Conservation (phyloP, 2,113 vertebrate species). For the Laterallus jamaicensis region DNA sequence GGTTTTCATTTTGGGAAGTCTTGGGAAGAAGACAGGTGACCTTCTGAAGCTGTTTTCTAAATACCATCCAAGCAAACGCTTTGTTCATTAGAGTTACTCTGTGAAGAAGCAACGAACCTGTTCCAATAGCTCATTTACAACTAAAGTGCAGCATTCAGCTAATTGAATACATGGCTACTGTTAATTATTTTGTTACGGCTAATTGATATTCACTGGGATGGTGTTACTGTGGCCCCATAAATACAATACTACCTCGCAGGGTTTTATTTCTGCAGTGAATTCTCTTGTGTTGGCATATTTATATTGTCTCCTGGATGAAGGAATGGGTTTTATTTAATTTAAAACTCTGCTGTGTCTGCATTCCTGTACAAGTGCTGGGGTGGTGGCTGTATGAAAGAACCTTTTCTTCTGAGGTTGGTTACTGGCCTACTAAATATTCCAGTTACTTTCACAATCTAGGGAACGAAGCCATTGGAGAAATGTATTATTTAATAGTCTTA, state of each 20-base stretch:
- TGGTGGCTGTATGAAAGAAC: neutral
- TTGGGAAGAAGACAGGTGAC: neutral
- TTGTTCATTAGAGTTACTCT: neutral
- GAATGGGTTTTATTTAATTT: neutral
- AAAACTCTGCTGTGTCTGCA: neutral
- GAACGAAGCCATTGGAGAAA: neutral
- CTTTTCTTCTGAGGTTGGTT: neutral
- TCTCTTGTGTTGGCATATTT: slow-evolving; percentile 52
- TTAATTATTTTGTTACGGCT: slow-evolving; percentile 70
- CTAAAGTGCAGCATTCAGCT: slow-evolving; percentile 50
- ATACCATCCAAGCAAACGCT: neutral
- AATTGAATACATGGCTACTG: slow-evolving; percentile 60
- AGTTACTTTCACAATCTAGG: neutral
- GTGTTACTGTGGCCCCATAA: slow-evolving; percentile 38
- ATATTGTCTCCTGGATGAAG: neutral
- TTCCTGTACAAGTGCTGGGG: neutral
- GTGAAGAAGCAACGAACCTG: slow-evolving; percentile 33
- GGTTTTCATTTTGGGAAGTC: neutral
- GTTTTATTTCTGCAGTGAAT: slow-evolving; percentile 37
- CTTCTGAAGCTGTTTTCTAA: neutral
- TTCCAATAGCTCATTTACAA: slow-evolving; percentile 41
- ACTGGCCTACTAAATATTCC: neutral
- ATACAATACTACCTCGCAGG: slow-evolving; percentile 73
- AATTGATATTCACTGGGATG: slow-evolving; percentile 62
- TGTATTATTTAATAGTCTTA: neutral